Conservation (phyloP, 2,113 vertebrate genomes). For the Trogon melanurus region DNA sequence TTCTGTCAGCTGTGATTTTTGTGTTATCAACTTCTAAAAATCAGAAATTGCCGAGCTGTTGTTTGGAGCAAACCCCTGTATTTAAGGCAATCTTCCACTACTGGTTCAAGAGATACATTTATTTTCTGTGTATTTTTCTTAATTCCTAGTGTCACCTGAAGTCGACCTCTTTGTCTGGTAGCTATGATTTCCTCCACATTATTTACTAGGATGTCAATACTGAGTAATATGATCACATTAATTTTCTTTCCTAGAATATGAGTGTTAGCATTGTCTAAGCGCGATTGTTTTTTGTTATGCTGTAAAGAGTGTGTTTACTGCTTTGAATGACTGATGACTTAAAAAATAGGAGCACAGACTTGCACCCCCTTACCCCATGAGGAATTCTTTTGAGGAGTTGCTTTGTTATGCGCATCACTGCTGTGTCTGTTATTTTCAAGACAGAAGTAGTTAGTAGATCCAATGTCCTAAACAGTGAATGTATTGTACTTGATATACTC, state of each 20-base stretch:
- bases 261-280: not conserved
- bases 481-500: not conserved
- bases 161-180: not conserved
- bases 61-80: not conserved
- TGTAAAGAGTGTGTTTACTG: not conserved
- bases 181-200: not conserved
- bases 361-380: not conserved
- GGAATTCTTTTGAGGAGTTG: not conserved
- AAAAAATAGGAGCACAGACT: not conserved
- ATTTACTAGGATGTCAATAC: not conserved
- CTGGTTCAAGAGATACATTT: not conserved
- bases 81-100: constrained; percentile 15
- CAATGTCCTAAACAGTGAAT: not conserved
- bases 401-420: not conserved
- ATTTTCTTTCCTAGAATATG: not conserved
- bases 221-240: not conserved
- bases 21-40: constrained; percentile 13
- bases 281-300: not conserved
- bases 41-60: constrained; percentile 2
- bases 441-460: not conserved
- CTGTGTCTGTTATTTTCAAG: not conserved
- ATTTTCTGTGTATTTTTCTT: not conserved
- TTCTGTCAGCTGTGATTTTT: constrained; percentile 25
- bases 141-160: not conserved
- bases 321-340: not conserved